Evolutionary conservation across 2,888 invertebrate genomes (phyloP), one percentile per base, ranked within the genome.

Genomic region (Drosophila helvetica): DNA sequence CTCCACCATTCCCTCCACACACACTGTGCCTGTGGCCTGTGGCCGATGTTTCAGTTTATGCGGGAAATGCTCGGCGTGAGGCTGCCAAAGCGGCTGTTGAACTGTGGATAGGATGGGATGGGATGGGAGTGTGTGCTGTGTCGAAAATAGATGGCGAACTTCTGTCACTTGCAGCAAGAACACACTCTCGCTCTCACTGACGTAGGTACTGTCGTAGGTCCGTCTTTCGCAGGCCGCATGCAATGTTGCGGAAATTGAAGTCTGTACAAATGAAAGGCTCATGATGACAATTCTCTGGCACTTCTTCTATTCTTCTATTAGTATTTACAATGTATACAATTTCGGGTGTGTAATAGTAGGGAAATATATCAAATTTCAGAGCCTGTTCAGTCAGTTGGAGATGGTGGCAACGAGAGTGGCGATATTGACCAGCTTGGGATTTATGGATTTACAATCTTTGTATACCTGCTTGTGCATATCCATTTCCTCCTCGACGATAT

Each of bases 21-120:
- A 33, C 12, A 63, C 59, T 33, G 33, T 12, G 67, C 61, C 59
- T 33, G 33, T 12, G 67, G 67, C 62, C 30, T 51, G 30, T 59
- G 77, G 64, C 48, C 64, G 54, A 54, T 38, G 47, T 52, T 38
- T 65, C 73, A 70, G 61, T 52, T 61, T 47, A 30, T 63, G 55
- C 51, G 60, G 46, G 33, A 63, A 38, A n/a, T 38, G 65, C 78
- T 82, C 78, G 86, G 80, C 78, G 78, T 83, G 88, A 27, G 46
- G 80, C 68, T 56, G 60, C 52, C 54, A 64, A 71, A 61, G 54
- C 85, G 87, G 82, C 83, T 84, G 88, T 84, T 83, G 83, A 83
- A 83, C 83, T 80, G 65, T 27, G 43, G 19, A n/a, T 48, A 55
- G 50, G 43, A 43, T 33, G 19, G 17, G 18, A 45, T 30, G 46